A percentile compares a stretch with the other conserved stretches of the same genome.
Evolutionary conservation across 2,113 vertebrate genomes (phyloP).

Genomic region (Equus quagga): DNA sequence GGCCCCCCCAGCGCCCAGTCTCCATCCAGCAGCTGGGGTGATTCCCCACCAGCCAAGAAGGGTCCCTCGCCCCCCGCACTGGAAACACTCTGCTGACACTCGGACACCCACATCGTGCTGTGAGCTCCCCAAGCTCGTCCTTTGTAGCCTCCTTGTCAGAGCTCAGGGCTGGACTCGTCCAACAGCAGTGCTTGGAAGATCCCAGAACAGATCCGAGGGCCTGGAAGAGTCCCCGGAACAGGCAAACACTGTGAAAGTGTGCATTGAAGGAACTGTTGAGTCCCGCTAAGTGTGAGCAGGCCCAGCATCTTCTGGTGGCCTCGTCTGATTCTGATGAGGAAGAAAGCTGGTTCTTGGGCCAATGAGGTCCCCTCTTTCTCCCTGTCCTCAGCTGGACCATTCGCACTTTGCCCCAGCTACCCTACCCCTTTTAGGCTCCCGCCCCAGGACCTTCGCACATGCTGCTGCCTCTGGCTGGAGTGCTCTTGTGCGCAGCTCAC

Average conservation of each 20-base stretch:
- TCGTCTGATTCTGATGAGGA: neutral
- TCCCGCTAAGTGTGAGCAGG: neutral
- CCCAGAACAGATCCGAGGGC: neutral
- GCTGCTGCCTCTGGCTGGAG: too few species aligned
- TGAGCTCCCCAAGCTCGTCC: neutral
- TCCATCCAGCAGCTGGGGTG: neutral
- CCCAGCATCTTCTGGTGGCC: fast-evolving
- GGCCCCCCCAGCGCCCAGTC: neutral
- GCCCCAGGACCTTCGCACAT: neutral
- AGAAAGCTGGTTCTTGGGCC: neutral
- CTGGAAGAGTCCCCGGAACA: neutral
- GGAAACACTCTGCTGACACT: fast-evolving
- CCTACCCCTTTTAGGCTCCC: too few species aligned
- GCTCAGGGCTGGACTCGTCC: neutral
- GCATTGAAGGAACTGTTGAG: neutral
- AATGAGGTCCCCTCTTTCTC: fast-evolving
- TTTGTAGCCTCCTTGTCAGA: fast-evolving
- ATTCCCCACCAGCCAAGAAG: neutral
- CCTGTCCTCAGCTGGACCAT: fast-evolving
- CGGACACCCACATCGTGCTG: fast-evolving
- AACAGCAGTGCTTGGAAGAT: neutral
- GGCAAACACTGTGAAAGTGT: fast-evolving
- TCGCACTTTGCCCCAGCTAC: fast-evolving
- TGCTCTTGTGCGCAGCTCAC: fast-evolving
- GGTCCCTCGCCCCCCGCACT: fast-evolving